Evolutionary conservation across 2,888 invertebrate species (phyloP).

Genomic region (Micoletzkya japonica): DNA sequence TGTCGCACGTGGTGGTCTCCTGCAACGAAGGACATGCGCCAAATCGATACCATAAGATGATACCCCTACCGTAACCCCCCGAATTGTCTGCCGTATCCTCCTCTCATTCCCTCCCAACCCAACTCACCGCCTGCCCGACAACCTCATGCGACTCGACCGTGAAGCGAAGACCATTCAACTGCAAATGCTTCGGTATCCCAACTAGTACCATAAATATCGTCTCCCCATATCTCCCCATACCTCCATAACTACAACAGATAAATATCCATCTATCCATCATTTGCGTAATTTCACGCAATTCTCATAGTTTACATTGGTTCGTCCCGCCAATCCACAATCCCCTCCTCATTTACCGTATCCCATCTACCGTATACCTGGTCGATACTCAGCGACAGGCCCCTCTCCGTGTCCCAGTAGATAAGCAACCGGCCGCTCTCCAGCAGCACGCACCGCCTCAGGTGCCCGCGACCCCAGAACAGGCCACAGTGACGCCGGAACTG

Average conservation of each 20-base stretch:
- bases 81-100: too few species aligned
- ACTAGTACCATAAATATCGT: too few species aligned
- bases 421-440: conserved; percentile 11
- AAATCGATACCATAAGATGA: not conserved
- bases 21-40: not conserved
- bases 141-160: conserved; percentile 5
- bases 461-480: conserved; percentile 17
- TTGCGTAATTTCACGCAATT: too few species aligned
- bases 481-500: conserved; percentile 22
- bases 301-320: too few species aligned
- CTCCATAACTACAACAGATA: too few species aligned
- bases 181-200: too few species aligned
- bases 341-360: not conserved
- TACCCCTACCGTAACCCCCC: conserved; percentile 5
- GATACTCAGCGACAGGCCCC: conserved; percentile 1
- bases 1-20: conserved; percentile 12
- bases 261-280: too few species aligned
- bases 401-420: conserved; percentile 13
- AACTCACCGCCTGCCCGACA: conserved; percentile 11
- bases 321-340: not conserved
- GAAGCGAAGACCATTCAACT: conserved; percentile 15
- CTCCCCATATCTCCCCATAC: too few species aligned
- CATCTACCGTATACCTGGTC: not conserved
- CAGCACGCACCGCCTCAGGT: conserved; percentile 12
- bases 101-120: too few species aligned